Evolutionary conservation across 2,797 vertebrate species (phyloP).

Genomic region (Hozukius guyotensis): DNA sequence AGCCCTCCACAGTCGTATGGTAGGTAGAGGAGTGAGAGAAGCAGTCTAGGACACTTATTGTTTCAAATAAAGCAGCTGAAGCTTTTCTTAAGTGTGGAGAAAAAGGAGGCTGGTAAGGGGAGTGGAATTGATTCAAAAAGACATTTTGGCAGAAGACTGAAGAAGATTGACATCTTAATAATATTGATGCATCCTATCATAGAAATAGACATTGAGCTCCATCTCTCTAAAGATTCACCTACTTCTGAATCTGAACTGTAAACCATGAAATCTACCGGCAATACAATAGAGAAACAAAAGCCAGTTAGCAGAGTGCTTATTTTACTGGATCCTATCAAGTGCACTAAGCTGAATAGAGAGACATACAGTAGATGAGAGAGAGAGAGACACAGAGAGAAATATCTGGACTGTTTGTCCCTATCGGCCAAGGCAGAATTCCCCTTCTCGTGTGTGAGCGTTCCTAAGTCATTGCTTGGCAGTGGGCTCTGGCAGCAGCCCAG

Average conservation of each 20-base stretch:
- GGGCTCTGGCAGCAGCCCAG: slow-evolving; percentile 41
- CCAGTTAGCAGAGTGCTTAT: slow-evolving; percentile 28
- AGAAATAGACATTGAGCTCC: too few species aligned
- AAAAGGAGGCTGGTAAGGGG: too few species aligned
- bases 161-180: too few species aligned
- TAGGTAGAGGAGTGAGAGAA: neutral
- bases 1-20: neutral
- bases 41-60: too few species aligned
- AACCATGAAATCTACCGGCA: neutral
- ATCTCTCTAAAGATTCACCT: too few species aligned
- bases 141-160: too few species aligned
- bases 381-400: neutral
- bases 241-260: too few species aligned
- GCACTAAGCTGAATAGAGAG: neutral
- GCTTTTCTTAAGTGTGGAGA: too few species aligned
- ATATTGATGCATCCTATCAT: too few species aligned
- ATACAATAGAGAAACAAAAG: slow-evolving; percentile 4
- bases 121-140: too few species aligned
- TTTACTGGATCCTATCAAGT: slow-evolving; percentile 30
- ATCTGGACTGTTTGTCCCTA: slow-evolving; percentile 14
- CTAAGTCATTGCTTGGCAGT: slow-evolving; percentile 50
- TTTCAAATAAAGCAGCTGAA: too few species aligned
- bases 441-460: slow-evolving; percentile 43
- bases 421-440: slow-evolving; percentile 45
- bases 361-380: neutral